phyloP scores from a whole-genome alignment of 1,140 invertebrate genomes.

The Pogonognathellus flavescens region DNA sequence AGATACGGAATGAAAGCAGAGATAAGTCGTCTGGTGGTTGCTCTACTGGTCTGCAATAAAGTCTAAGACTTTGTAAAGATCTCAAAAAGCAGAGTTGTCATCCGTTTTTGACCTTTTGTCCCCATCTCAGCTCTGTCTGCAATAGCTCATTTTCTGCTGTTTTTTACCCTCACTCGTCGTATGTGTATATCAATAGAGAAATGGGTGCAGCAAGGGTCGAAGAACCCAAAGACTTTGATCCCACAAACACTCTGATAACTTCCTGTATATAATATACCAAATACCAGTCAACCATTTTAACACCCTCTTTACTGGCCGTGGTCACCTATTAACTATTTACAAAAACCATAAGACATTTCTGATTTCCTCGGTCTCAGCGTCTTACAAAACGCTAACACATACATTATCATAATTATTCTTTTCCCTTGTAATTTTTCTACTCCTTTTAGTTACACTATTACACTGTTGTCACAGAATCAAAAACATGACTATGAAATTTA shows the following conservation, averaged over 20 bases:
- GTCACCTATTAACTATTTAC: no score
- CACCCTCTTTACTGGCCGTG: no score
- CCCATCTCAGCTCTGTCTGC: constrained; percentile 31
- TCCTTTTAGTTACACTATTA: no score
- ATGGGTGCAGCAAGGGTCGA: constrained; percentile 57
- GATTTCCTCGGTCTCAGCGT: no score
- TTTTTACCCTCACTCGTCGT: constrained; percentile 1
- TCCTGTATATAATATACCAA: neutral
- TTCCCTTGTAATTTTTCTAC: no score
- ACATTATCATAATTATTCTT: no score
- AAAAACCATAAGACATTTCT: no score
- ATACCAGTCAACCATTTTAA: no score
- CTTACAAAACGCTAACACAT: no score
- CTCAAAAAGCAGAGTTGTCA: constrained; percentile 13
- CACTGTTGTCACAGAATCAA: no score
- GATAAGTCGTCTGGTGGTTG: constrained; percentile 20
- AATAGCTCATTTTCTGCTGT: constrained; percentile 4
- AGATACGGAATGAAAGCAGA: constrained; percentile 15
- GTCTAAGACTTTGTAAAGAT: neutral
- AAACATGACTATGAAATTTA: no score
- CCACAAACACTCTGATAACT: constrained; percentile 30
- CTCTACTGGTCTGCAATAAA: constrained; percentile 36
- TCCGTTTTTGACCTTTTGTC: constrained; percentile 13
- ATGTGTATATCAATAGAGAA: constrained; percentile 40
- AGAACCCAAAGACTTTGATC: constrained; percentile 63